phyloP scores from a whole-genome alignment of 2,797 vertebrate genomes.

The Danio albolineatus region DNA sequence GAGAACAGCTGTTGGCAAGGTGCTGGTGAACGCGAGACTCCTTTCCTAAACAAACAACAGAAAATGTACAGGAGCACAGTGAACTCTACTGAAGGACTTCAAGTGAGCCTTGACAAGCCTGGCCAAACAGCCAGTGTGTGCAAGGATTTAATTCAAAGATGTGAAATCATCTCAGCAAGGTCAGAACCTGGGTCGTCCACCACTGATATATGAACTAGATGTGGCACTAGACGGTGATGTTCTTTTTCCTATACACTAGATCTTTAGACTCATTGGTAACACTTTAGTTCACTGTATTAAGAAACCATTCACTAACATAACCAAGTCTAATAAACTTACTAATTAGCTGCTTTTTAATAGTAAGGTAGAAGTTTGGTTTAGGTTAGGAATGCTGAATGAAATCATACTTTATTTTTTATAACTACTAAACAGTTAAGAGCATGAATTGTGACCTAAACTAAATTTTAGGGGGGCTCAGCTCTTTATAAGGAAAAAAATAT shows the following conservation, averaged over 20 bases:
- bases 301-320: too few species aligned
- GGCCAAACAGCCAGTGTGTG: slow-evolving; percentile 64
- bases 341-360: too few species aligned
- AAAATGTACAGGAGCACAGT: slow-evolving; percentile 52
- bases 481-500: too few species aligned
- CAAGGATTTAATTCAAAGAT: slow-evolving; percentile 74
- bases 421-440: too few species aligned
- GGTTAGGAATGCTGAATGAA: too few species aligned
- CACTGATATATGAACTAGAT: slow-evolving; percentile 28
- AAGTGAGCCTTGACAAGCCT: slow-evolving; percentile 58
- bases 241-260: background rate
- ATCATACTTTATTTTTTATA: too few species aligned
- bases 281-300: too few species aligned
- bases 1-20: slow-evolving; percentile 56
- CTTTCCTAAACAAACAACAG: slow-evolving; percentile 53
- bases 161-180: slow-evolving; percentile 56
- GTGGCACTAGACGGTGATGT: slow-evolving; percentile 10
- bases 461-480: too few species aligned
- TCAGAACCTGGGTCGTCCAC: slow-evolving; percentile 46
- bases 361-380: too few species aligned
- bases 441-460: too few species aligned
- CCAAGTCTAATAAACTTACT: too few species aligned
- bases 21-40: slow-evolving; percentile 46
- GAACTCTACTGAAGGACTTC: slow-evolving; percentile 49
- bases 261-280: too few species aligned